A percentile compares a stretch with the other conserved stretches of the same genome.
phyloP scores from a whole-genome alignment of 2,113 vertebrate species.

The Lucifuga dentata region DNA sequence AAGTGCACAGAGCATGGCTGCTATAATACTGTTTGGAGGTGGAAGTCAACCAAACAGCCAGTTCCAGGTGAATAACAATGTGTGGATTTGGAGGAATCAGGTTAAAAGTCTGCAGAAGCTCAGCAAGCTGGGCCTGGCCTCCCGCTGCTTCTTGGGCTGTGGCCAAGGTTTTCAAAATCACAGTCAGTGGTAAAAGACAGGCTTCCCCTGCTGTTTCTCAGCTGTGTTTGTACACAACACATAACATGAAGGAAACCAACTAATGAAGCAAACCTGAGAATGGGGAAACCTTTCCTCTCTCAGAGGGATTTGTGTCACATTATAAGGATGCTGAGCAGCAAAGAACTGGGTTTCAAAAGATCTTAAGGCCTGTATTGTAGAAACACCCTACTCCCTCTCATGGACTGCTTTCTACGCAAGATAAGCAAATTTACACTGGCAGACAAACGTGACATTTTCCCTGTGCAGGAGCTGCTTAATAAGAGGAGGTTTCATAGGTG shows the following conservation, averaged over 20 bases:
- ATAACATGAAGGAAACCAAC: constrained; percentile 27
- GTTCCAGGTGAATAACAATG: constrained; percentile 74
- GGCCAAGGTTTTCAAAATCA: constrained; percentile 62
- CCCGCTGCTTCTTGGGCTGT: constrained; percentile 46
- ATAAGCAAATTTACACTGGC: constrained; percentile 70
- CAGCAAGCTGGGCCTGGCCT: constrained; percentile 47
- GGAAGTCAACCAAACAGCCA: constrained; percentile 55
- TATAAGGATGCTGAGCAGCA: constrained; percentile 55
- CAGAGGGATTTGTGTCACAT: constrained; percentile 72
- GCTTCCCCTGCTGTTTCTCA: constrained; percentile 47
- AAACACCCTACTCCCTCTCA: constrained; percentile 53
- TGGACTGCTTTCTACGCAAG: constrained; percentile 44
- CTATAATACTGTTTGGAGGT: constrained; percentile 46
- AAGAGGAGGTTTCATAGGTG: constrained; percentile 69
- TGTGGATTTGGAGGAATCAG: constrained; percentile 61
- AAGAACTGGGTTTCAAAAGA: constrained; percentile 64
- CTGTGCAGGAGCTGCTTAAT: constrained; percentile 60
- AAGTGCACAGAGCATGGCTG: constrained; percentile 25
- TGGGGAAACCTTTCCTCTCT: constrained; percentile 42
- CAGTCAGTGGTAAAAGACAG: constrained; percentile 50
- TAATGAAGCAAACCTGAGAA: constrained; percentile 41
- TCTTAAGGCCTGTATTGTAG: constrained; percentile 45
- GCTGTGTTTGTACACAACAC: constrained; percentile 21
- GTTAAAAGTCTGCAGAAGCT: constrained; percentile 55
- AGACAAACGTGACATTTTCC: constrained; percentile 68